Evolutionary conservation across 2,113 vertebrate genomes (phyloP).

Genomic region (Pagrus major): DNA sequence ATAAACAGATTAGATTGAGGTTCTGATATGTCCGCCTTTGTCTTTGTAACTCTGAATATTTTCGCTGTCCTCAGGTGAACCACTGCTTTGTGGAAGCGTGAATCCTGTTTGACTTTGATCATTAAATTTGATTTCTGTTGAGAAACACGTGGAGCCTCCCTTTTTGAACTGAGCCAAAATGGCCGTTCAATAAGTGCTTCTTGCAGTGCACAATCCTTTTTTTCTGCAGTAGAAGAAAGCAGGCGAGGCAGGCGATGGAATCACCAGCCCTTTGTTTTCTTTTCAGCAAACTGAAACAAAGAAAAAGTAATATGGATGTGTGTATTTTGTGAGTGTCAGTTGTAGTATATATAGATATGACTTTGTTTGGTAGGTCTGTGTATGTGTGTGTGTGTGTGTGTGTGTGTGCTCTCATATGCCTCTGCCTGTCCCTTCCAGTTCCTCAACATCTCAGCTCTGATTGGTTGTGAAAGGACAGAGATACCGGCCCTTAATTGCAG

Average conservation of each 20-base stretch:
- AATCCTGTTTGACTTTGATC: constrained; percentile 46
- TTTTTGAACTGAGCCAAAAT: constrained; percentile 41
- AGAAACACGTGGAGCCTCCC: constrained; percentile 32
- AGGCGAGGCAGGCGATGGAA: background rate
- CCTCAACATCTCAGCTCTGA: constrained; percentile 45
- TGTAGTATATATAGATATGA: background rate
- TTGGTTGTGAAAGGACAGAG: constrained; percentile 67
- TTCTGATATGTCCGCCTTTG: background rate
- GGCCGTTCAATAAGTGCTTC: constrained; percentile 47
- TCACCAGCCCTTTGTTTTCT: constrained; percentile 11
- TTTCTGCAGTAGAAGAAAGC: constrained; percentile 9
- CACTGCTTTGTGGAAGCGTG: constrained; percentile 4
- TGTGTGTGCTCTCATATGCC: constrained; percentile 9
- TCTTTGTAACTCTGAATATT: background rate
- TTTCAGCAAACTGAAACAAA: background rate
- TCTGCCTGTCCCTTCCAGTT: constrained; percentile 26
- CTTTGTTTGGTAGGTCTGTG: background rate
- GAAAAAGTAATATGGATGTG: background rate
- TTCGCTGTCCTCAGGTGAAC: constrained; percentile 46
- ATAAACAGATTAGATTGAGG: background rate
- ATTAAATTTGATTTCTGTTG: constrained; percentile 37
- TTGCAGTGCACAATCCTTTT: constrained; percentile 35
- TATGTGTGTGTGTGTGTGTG: constrained; percentile 10
- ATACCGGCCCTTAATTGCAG: constrained; percentile 63
- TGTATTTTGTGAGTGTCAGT: background rate